phyloP scores from a whole-genome alignment of 2,888 invertebrate genomes.

The Epistrophe grossulariae region DNA sequence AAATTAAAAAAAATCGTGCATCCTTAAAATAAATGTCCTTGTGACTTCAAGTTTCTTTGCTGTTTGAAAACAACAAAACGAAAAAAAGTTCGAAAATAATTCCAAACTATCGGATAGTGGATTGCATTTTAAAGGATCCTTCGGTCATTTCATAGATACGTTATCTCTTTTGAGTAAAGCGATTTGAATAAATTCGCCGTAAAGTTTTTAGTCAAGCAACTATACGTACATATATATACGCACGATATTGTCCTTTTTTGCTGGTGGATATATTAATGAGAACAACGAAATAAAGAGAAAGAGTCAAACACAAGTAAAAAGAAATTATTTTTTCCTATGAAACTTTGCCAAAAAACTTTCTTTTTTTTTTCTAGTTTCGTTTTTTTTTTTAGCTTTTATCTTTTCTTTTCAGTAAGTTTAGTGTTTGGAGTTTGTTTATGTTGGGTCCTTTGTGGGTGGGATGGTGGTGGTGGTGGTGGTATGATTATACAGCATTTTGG shows the following conservation, averaged over 20 bases:
- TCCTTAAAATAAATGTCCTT: background rate
- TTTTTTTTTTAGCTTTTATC: constrained; percentile 24
- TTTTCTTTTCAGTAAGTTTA: constrained; percentile 39
- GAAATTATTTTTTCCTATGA: constrained; percentile 44
- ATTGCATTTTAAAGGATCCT: constrained; percentile 42
- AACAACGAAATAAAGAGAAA: constrained; percentile 29
- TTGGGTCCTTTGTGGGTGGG: background rate
- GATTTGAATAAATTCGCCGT: constrained; percentile 70
- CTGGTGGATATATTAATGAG: constrained; percentile 66
- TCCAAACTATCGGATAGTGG: constrained; percentile 34
- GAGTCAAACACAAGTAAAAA: constrained; percentile 26
- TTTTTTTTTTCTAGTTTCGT: constrained; percentile 18
- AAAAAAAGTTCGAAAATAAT: constrained; percentile 28
- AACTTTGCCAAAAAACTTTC: constrained; percentile 66
- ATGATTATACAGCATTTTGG: background rate
- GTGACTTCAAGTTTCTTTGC: background rate
- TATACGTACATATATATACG: constrained; percentile 37
- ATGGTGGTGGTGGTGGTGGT: too few relatives aligned
- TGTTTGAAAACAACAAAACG: background rate
- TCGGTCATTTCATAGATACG: constrained; percentile 25
- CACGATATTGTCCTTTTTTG: constrained; percentile 62
- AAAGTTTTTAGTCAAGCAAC: constrained; percentile 68
- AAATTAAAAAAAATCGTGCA: background rate
- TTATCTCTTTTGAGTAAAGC: constrained; percentile 56
- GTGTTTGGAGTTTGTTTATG: constrained; percentile 62